Base-by-base conservation (phyloP, 2,113 vertebrate genomes). In the Dermatemys mawii region DNA sequence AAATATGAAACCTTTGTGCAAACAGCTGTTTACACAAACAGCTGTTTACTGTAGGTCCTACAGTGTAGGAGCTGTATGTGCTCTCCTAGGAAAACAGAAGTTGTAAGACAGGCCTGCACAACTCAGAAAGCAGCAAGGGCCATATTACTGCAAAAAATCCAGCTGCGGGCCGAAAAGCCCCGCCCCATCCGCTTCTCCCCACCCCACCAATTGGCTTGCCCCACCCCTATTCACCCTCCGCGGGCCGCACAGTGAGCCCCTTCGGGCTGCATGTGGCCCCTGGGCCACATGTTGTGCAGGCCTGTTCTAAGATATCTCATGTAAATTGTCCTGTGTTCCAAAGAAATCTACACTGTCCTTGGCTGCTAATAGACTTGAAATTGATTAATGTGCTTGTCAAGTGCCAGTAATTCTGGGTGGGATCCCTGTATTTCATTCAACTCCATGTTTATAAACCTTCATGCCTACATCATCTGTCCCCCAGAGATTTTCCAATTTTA, bases 51-150 rank as follows among this genome's bases (percentile, higher is more conserved):
- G n/a, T n/a, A n/a, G n/a, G n/a, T n/a, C n/a, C n/a, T n/a, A n/a
- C n/a, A n/a, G n/a, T 2, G 0, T 46, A 41, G 3, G 41, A 76
- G 32, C 27, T 50, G 1, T 3, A 2, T 46, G 2, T 70, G 35
- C 8, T 90, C 11, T 73, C 2, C 8, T 2, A 16, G 38, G 81
- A 8, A 22, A 81, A 11, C 5, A 57, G 76, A 81, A 76, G 24
- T 21, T 90, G 35, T 87, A n/a, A 79, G 73, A 38, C n/a, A n/a
- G n/a, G n/a, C n/a, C n/a, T n/a, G n/a, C n/a, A n/a, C n/a, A n/a
- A n/a, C n/a, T n/a, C n/a, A n/a, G n/a, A n/a, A n/a, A n/a, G n/a
- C n/a, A n/a, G n/a, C n/a, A n/a, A n/a, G n/a, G n/a, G n/a, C n/a
- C n/a, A n/a, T n/a, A n/a, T n/a, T n/a, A n/a, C n/a, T n/a, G n/a